A percentile compares a stretch with the other conserved stretches of the same genome.
These are phyloP conservation scores for Nicator chloris DNA, from an alignment of 2,113 vertebrate species.

Conservation along the genomic window DNA sequence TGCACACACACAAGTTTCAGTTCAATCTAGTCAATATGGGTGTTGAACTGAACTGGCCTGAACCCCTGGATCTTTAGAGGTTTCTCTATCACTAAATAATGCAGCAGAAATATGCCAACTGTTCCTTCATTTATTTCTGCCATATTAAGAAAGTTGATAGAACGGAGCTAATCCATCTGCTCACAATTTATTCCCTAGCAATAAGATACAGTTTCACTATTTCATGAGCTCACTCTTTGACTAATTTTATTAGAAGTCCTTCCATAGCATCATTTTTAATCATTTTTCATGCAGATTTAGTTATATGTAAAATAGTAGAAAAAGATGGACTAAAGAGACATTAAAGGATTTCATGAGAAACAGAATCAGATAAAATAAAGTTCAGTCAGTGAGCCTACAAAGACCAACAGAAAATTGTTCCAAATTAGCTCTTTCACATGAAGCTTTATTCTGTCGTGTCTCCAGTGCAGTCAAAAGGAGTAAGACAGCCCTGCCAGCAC, in stretches of 20 bases:
- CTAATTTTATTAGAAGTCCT: constrained; percentile 53
- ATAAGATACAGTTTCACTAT: constrained; percentile 36
- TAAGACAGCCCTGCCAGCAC: not conserved
- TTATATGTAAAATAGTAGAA: not conserved
- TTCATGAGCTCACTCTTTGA: constrained; percentile 42
- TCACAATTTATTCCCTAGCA: constrained; percentile 55
- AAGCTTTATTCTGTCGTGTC: not conserved
- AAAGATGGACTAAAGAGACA: not conserved
- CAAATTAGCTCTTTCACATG: not conserved
- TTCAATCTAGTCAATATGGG: not conserved
- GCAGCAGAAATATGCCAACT: constrained; percentile 14
- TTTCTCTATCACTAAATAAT: not conserved
- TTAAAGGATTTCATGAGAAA: not conserved
- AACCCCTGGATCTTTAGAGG: not conserved
- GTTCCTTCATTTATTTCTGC: constrained; percentile 53
- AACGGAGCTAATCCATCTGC: constrained; percentile 59
- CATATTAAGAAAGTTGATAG: constrained; percentile 55
- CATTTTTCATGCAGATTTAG: constrained; percentile 4
- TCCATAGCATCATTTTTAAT: not conserved
- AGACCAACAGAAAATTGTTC: not conserved
- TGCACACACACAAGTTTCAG: not conserved
- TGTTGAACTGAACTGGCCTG: not conserved
- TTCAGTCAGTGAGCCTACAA: not conserved
- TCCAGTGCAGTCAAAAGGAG: not conserved
- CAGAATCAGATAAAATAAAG: not conserved